Conservation (phyloP, 1,140 invertebrate species). For the Lordiphosa collinella region DNA sequence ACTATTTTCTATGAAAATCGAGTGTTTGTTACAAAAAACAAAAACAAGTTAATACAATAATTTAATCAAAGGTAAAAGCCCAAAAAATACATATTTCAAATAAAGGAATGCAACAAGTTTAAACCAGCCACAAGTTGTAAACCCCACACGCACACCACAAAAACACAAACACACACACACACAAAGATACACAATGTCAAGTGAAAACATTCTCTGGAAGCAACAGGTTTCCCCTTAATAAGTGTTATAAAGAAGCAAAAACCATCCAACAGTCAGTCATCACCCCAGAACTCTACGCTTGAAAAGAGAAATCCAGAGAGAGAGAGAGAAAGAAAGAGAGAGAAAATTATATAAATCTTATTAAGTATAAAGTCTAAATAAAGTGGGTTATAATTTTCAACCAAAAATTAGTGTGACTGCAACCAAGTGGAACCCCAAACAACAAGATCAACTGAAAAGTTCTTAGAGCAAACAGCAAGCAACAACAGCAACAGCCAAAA, state of each 20-base stretch:
- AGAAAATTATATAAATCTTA: constrained; percentile 31
- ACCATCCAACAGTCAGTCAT: constrained; percentile 33
- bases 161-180: constrained; percentile 17
- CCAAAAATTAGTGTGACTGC: constrained; percentile 57
- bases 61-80: constrained; percentile 41
- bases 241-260: constrained; percentile 54
- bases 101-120: constrained; percentile 69
- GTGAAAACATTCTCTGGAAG: constrained; percentile 77
- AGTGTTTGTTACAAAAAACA: constrained; percentile 42
- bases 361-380: constrained; percentile 28
- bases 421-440: constrained; percentile 56
- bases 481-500: constrained; percentile 58
- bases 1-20: constrained; percentile 43
- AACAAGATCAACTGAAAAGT: constrained; percentile 39
- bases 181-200: constrained; percentile 55
- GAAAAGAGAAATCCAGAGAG: constrained; percentile 7
- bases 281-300: constrained; percentile 55
- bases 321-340: constrained; percentile 20
- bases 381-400: constrained; percentile 41
- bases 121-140: constrained; percentile 66
- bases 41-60: constrained; percentile 28
- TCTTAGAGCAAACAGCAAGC: constrained; percentile 41
- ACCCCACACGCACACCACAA: constrained; percentile 25
- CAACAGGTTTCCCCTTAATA: constrained; percentile 75
- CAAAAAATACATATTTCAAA: constrained; percentile 32